A percentile compares a stretch with the other conserved stretches of the same genome.
Conservation (phyloP, 2,888 invertebrate species). For the Bembecia ichneumoniformis region DNA sequence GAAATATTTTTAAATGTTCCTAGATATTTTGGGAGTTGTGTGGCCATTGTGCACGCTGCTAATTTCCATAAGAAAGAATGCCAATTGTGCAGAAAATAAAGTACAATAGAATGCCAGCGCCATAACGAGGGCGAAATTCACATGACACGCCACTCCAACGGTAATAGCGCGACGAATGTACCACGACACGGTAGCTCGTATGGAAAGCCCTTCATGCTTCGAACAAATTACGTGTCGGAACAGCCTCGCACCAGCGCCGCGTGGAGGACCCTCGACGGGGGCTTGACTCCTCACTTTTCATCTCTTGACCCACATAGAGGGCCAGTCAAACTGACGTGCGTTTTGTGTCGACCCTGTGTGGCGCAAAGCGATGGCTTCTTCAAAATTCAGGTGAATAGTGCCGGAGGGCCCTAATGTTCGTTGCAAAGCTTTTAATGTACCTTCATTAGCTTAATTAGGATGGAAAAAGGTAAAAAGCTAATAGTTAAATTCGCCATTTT, state of each 20-base stretch:
- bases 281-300: slow-evolving; percentile 1
- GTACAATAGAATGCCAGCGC: not conserved
- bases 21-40: no score
- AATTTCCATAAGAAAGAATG: not conserved
- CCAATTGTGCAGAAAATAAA: not conserved
- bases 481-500: no score
- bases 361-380: not conserved
- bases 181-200: not conserved
- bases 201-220: slow-evolving; percentile 4
- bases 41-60: not conserved
- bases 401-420: no score
- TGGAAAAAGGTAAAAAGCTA: no score
- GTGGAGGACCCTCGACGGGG: slow-evolving; percentile 12
- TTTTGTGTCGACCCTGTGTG: not conserved
- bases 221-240: slow-evolving; percentile 33
- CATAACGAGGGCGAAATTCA: not conserved
- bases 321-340: not conserved
- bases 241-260: slow-evolving; percentile 13
- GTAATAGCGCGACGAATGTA: not conserved
- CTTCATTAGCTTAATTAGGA: no score
- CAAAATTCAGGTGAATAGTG: no score
- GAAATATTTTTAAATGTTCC: no score
- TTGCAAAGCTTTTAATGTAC: no score
- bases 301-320: slow-evolving; percentile 3
- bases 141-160: not conserved